Base-by-base conservation (phyloP, 2,113 vertebrate genomes). In the Ia io region DNA sequence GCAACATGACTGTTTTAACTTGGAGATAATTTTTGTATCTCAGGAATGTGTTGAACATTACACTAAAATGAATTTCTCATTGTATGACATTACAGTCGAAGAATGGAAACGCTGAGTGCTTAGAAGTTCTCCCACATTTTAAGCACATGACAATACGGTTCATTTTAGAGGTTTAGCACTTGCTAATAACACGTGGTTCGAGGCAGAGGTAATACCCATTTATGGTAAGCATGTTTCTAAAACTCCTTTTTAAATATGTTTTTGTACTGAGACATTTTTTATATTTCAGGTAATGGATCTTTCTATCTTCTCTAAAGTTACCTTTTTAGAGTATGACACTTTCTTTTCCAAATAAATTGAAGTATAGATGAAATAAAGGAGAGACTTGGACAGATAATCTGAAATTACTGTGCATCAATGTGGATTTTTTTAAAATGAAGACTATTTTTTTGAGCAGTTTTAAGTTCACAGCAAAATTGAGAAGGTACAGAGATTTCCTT, bases 21-120 rank as follows among this genome's bases (percentile, higher is more conserved):
- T 59, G 37, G 49, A 22, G 17, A 83, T 91, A 82, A 59, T 91
- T 91, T 91, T 82, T 83, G 4, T 67, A 61, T 63, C n/a, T 83
- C n/a, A 83, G 59, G 25, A 86, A 86, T 90, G n/a, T 84, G 87
- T 96, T 84, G 87, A 93, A 76, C 14, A 80, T 73, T 86, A 91
- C 2, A 49, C 47, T 88, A 14, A 77, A 92, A 95, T 71, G 70
- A 65, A 69, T 4, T 84, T 90, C n/a, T 96, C 71, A 37, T 35
- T 84, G 56, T 87, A 25, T 80, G 90, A 67, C 63, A 70, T 84
- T 96, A 77, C 44, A 87, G 49, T 94, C 56, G 70, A 44, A 94
- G 69, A 74, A 80, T 79, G 44, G 49, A 74, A 87, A 18, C 7
- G 86, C 84, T 69, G 22, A 76, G 12, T 25, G n/a, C 16, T 84